phyloP scores from a whole-genome alignment of 2,888 invertebrate genomes.

The Tenodera sinensis region DNA sequence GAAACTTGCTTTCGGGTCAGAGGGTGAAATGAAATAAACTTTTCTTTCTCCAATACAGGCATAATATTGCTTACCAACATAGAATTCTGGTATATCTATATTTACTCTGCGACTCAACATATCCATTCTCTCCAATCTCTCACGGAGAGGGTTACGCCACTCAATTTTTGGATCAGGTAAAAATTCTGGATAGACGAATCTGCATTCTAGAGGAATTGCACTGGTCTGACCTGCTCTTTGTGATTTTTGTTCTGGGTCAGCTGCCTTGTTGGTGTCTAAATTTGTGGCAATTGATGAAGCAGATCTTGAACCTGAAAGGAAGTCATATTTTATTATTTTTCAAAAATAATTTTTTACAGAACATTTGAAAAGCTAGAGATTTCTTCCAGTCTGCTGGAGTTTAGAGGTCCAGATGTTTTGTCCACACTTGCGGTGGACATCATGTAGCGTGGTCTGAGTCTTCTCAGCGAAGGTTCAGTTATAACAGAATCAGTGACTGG shows the following conservation, averaged over 20 bases:
- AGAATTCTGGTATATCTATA: constrained; percentile 94
- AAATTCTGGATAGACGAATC: constrained; percentile 86
- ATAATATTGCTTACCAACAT: constrained; percentile 69
- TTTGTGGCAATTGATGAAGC: background rate
- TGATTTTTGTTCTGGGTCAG: background rate
- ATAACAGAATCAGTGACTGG: too few species aligned
- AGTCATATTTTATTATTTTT: background rate
- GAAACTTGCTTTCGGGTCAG: background rate
- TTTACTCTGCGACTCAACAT: constrained; percentile 81
- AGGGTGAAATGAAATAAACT: background rate
- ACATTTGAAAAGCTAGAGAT: background rate
- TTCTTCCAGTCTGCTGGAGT: too few species aligned
- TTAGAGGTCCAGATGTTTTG: too few species aligned
- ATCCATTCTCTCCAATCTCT: constrained; percentile 86
- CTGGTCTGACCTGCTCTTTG: background rate
- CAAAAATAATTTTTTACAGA: background rate
- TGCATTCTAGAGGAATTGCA: constrained; percentile 45
- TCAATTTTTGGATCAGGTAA: constrained; percentile 78
- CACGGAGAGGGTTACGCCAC: constrained; percentile 74
- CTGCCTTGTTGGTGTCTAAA: background rate
- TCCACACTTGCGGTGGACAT: too few species aligned
- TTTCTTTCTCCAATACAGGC: background rate
- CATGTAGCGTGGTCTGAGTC: too few species aligned
- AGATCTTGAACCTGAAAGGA: background rate
- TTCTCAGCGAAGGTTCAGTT: too few species aligned